Evolutionary conservation across 2,888 invertebrate species (phyloP), one percentile per base, ranked within the genome.

Genomic region (Brenthis hecate): DNA sequence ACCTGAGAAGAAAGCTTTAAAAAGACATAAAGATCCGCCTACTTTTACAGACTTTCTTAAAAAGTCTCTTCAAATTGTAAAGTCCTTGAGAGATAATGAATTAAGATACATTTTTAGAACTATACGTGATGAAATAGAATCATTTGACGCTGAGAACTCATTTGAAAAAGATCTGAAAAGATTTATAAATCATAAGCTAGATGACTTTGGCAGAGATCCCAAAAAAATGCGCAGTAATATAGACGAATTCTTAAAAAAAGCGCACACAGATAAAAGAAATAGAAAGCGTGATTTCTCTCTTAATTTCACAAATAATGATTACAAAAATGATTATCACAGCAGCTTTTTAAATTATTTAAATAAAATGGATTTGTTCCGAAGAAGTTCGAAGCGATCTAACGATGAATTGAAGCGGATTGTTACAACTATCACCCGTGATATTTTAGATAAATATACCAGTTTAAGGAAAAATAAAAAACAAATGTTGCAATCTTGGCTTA

Each of bases 391-490:
- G 56, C 72, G 77, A 23, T 23, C 74, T 2, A 75, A 76, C 16
- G 48, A 74, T 0, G 68, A 81, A 23, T 57, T 88, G 2, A 66
- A 72, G 2, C 65, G 75, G 19, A 66, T 84, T 0, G 62, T 88
- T 0, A 76, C 73, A 64, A 61, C 74, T 0, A 81, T 78, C 0
- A 50, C 89, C 0, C 68, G 78, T n/a, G 71, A 69, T n/a, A 19
- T 88, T 0, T 82, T 83, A 58, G 81, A 87, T 70, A 80, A 84
- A 67, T 85, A 81, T 66, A 77, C 80, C 0, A 70, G 73, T n/a
- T 72, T 87, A 0, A 77, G 77, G 13, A 14, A 32, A 0, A 72
- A 80, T 0, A 79, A 77, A 50, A 2, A 78, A 78, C 50, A 69
- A 57, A 65, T 77, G 79, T 47, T 71, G 82, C 1, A 81, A 77